Evolutionary conservation across 2,888 invertebrate species (phyloP), one percentile per base, ranked within the genome.

Genomic region (Pandemis heparana): DNA sequence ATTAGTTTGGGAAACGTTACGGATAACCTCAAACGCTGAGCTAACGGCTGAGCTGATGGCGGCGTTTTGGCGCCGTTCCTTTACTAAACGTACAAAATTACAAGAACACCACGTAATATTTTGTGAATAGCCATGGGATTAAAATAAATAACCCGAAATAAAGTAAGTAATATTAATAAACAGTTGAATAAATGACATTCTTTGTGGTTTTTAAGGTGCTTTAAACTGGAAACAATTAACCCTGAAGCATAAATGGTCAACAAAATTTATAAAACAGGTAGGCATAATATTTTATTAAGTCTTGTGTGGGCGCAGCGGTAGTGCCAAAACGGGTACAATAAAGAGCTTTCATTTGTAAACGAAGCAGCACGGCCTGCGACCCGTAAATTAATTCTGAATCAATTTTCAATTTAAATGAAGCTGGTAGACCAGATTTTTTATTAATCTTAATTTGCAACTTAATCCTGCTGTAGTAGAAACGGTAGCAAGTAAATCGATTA

Each of bases 1-100:
- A 71, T 71, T 71, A 65, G 75, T 75, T 75, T 68, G 51, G 71
- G 71, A 64, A 71, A 71, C 63, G 39, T 68, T 59, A 48, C 56
- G 51, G 63, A 38, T 63, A 71, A 70, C 69, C 60, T 75, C 62
- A 59, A 59, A 74, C 64, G 69, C 59, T 64, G 41, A 51, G 69
- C 59, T 64, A 51, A 51, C 64, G 53, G 48, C 53, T 53, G 53
- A 53, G 75, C 72, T 72, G 61, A 75, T 72, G 69, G 53, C 60
- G 43, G 62, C 62, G 43, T 75, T 71, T 71, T 75, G 70, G 70
- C 70, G 70, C 46, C 56, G 64, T 38, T 56, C 64, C 16, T 51
- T 46, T 48, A 32, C 66, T 38, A 32, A 62, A 41, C 62, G 56
- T 43, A 48, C 46, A 18, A 39, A 72, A 72, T 67, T 53, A 48